Evolutionary conservation across 2,113 vertebrate genomes (phyloP).

Genomic region (Corydoras sp.): DNA sequence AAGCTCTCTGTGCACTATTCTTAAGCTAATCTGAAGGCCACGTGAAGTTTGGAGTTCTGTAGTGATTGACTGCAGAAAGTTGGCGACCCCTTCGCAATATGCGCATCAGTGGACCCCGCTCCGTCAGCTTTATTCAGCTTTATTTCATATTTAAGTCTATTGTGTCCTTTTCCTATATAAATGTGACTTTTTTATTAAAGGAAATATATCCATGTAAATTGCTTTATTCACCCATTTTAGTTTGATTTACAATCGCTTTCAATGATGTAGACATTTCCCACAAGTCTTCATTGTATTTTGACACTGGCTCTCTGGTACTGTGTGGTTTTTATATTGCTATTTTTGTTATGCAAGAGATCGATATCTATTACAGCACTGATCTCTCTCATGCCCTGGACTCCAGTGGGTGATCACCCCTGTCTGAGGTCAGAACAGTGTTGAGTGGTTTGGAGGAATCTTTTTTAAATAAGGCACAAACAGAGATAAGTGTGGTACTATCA

Average conservation of each 20-base stretch:
- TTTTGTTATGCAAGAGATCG: conserved; percentile 10
- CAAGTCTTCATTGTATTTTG: not conserved
- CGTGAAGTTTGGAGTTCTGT: too few relatives aligned
- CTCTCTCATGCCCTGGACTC: conserved; percentile 1
- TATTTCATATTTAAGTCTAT: too few relatives aligned
- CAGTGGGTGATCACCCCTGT: not conserved
- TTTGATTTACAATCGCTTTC: not conserved
- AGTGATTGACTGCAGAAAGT: too few relatives aligned
- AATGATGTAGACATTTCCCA: not conserved
- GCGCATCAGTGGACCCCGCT: too few relatives aligned
- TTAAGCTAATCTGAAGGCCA: too few relatives aligned
- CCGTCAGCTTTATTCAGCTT: too few relatives aligned
- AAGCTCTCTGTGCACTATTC: too few relatives aligned
- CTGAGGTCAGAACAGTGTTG: not conserved
- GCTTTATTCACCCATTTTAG: too few relatives aligned
- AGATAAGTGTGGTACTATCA: not conserved
- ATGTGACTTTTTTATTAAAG: too few relatives aligned
- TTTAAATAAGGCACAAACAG: conserved; percentile 1
- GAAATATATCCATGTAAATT: too few relatives aligned
- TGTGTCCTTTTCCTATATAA: too few relatives aligned
- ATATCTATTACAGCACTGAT: conserved; percentile 16
- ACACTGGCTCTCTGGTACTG: not conserved
- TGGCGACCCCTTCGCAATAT: too few relatives aligned
- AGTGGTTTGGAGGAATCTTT: not conserved
- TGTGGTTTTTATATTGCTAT: not conserved